Percentiles rank a stretch among this genome's conserved stretches.
Evolutionary conservation across 2,113 vertebrate genomes (phyloP).

Genomic region (cat (Felis catus)): DNA sequence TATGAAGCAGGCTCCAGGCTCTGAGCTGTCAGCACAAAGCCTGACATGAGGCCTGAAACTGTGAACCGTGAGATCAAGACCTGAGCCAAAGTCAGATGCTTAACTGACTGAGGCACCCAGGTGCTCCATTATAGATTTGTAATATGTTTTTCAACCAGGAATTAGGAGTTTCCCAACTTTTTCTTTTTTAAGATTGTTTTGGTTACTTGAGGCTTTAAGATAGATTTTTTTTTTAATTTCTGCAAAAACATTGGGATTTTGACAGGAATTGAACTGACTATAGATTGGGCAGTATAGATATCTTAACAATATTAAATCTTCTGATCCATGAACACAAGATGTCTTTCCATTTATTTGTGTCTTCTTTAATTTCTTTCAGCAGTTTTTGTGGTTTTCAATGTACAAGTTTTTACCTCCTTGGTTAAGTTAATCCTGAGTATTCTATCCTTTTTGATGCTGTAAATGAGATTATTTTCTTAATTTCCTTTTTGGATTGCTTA

Average conservation of each 20-base stretch:
- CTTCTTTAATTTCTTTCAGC: neutral
- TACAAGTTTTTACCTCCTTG: neutral
- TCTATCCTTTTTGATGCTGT: neutral
- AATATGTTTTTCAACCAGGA: neutral
- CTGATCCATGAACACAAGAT: neutral
- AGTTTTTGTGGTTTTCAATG: neutral
- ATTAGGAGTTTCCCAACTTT: neutral
- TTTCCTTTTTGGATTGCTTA: neutral
- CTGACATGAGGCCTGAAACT: too few species aligned
- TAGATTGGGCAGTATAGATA: neutral
- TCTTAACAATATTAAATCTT: neutral
- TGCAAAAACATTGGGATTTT: neutral
- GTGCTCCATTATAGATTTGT: neutral
- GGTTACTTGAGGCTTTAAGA: neutral
- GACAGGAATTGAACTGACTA: neutral
- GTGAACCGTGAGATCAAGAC: too few species aligned
- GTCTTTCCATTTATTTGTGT: neutral
- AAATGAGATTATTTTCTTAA: neutral
- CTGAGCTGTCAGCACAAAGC: too few species aligned
- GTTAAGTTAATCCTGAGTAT: neutral
- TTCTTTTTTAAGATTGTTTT: neutral
- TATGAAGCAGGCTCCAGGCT: too few species aligned
- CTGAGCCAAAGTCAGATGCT: too few species aligned
- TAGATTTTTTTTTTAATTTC: neutral
- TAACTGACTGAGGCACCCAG: too few species aligned